Base-by-base conservation (phyloP, 2,797 vertebrate species). In the Babyrousa celebensis region DNA sequence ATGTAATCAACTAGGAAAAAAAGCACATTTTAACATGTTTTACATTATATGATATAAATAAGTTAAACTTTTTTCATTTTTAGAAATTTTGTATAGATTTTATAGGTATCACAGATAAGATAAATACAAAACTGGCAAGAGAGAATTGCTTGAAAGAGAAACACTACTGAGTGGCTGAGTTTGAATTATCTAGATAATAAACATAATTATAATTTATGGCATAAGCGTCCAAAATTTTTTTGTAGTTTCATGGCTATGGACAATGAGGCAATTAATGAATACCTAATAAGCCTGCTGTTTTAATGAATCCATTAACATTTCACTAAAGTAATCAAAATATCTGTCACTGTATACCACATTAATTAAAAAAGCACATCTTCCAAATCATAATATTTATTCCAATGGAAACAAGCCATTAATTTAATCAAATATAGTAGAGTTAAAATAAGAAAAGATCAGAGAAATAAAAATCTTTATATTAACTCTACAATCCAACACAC, bases 41-140 rank as follows among this genome's bases (percentile, higher is more conserved):
- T n/a, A 65, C 29, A 85, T 23, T 71, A 60, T 27, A 17, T 94
- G 27, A 48, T 86, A 84, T 70, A 95, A 92, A 63, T 52, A 96
- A 70, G 17, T 25, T 78, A 58, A 89, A 43, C 14, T 27, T 83
- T 82, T 67, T 71, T 16, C 1, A 68, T 77, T 93, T 92, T 80
- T 52, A 16, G 48, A 85, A 77, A 70, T 32, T 93, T 82, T 85
- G 70, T 71, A 77, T 48, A 48, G 29, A 7, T n/a, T 86, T 65
- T 70, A 36, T 54, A 62, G 14, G 2, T 40, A 60, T 52, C 16
- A 72, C 12, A 74, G 23, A 58, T 21, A 67, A 89, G 12, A 84
- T 63, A 79, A 92, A 67, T 16, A 67, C 3, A 65, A 78, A 95
- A 70, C 14, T 15, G 4, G 2, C 12, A 85, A 48, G 17, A 88